Evolutionary conservation across 2,888 invertebrate species (phyloP), one percentile per base, ranked within the genome.

Genomic region (Andrena bucephala): DNA sequence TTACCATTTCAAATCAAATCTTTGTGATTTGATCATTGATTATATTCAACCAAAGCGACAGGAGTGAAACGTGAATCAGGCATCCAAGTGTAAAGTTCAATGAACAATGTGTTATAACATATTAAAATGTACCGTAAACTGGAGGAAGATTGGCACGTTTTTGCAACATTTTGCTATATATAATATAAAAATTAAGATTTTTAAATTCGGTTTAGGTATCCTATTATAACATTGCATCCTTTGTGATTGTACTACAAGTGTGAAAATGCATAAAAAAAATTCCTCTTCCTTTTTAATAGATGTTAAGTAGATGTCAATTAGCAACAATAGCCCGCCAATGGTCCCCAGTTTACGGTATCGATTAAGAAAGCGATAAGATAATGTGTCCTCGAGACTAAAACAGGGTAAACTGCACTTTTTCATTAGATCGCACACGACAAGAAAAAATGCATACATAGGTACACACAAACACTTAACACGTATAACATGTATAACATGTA

Each of bases 1-100:
- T 8, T 20, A 54, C 10, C 54, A 54, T 54, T 54, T 52, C 5
- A n/a, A 52, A 52, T 52, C 7, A 24, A 54, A 54, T 54, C 27
- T 10, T 27, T 13, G 10, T 13, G 24, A 24, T 24, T 10, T 54
- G 7, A 8, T 54, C 13, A 16, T 33, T 2, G 33, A 57, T 36
- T 10, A 33, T 31, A 36, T 36, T n/a, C 0, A 6, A 7, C 4
- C 6, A n/a, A 36, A 36, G 36, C 1, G 29, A 50, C n/a, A n/a
- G 8, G 2, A 2, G 13, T 29, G 16, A 33, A n/a, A 20, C 3
- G 48, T 24, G n/a, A 54, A 27, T 74, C n/a, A 69, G 7, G 2
- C 29, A 7, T 31, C 6, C 10, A 70, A 48, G 50, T 36, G n/a
- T 36, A 77, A 72, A 77, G 65, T 77, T 69, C 72, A 57, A n/a